These are phyloP conservation scores for Drosophila arawakana DNA, from an alignment of 1,140 invertebrate genomes.

Conservation along the genomic window DNA sequence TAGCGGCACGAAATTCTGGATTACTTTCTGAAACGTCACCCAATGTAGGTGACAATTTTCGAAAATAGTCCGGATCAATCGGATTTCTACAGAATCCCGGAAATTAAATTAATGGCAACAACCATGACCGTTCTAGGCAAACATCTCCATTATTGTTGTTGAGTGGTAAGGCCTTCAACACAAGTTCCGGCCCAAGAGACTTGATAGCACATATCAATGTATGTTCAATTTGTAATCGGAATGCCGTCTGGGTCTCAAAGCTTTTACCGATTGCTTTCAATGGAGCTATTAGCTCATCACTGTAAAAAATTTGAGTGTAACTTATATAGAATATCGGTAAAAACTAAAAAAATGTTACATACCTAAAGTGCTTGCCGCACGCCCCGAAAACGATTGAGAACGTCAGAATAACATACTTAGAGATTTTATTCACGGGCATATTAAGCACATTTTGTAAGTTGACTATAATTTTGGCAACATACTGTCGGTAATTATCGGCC, in stretches of 20 bases:
- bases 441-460: conserved; percentile 86
- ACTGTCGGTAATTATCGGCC: conserved; percentile 85
- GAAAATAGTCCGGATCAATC: conserved; percentile 91
- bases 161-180: conserved; percentile 91
- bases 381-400: conserved; percentile 85
- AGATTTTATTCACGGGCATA: conserved; percentile 88
- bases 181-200: conserved; percentile 90
- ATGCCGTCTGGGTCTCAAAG: conserved; percentile 69
- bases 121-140: conserved; percentile 90
- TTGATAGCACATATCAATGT: conserved; percentile 93
- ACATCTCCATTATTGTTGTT: conserved; percentile 86
- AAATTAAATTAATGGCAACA: conserved; percentile 93
- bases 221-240: conserved; percentile 87
- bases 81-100: conserved; percentile 95
- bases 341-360: conserved; percentile 6
- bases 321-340: no score
- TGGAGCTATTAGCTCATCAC: conserved; percentile 87
- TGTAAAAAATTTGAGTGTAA: conserved; percentile 62
- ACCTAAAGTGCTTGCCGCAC: conserved; percentile 72
- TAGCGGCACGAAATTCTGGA: conserved; percentile 88
- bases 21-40: conserved; percentile 89
- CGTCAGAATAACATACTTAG: conserved; percentile 86
- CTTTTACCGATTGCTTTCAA: conserved; percentile 72
- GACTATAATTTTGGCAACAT: conserved; percentile 84
- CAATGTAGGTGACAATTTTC: conserved; percentile 91